Conservation (phyloP, 1,140 invertebrate genomes). For the Drosophila virilis region DNA sequence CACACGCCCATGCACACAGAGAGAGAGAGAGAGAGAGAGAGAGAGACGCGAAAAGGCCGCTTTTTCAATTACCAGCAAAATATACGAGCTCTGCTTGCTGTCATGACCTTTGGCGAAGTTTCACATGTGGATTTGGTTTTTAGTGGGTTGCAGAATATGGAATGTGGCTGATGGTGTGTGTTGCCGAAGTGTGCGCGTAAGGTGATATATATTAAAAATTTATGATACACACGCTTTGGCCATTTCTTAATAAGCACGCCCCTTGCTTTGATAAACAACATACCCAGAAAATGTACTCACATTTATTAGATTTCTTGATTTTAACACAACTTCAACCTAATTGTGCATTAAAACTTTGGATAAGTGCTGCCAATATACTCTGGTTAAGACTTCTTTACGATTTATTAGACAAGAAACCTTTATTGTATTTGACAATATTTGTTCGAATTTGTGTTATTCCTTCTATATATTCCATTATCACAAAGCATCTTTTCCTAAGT, state of each 20-base stretch:
- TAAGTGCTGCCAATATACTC: no score
- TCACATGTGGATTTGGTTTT: slow-evolving; percentile 40
- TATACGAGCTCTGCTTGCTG: slow-evolving; percentile 65
- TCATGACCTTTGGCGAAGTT: slow-evolving; percentile 67
- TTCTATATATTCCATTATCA: no score
- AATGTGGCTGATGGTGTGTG: background rate
- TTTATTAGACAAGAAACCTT: no score
- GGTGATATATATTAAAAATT: slow-evolving; percentile 52
- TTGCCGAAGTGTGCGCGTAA: slow-evolving; percentile 22
- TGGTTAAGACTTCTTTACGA: no score
- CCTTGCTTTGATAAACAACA: slow-evolving; percentile 39
- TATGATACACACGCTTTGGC: slow-evolving; percentile 28
- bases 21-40: slow-evolving; percentile 15
- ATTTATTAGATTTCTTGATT: slow-evolving; percentile 23
- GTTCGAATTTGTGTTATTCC: no score
- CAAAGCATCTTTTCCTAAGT: no score
- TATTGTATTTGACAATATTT: no score
- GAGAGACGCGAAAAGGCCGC: slow-evolving; percentile 40
- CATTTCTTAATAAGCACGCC: slow-evolving; percentile 39
- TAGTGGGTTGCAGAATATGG: background rate
- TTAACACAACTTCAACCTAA: no score
- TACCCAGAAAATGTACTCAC: slow-evolving; percentile 29
- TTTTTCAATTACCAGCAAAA: slow-evolving; percentile 74
- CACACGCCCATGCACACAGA: background rate
- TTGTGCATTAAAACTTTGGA: no score